Percentiles rank a stretch among this genome's conserved stretches.
Evolutionary conservation across 2,113 vertebrate genomes (phyloP).

Genomic region (Gadus macrocephalus): DNA sequence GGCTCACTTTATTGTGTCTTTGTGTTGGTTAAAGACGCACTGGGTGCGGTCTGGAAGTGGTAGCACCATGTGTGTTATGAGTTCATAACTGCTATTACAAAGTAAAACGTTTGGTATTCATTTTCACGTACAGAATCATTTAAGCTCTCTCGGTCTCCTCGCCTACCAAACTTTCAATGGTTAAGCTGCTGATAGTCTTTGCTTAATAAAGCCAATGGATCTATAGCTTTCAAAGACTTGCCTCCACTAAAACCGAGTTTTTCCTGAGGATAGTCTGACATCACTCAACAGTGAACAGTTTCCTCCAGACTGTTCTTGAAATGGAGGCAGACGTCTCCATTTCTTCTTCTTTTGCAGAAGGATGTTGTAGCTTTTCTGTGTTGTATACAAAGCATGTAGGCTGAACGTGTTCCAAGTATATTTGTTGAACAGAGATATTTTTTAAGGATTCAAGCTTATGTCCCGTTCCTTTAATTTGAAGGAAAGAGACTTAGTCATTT

Average conservation of each 20-base stretch:
- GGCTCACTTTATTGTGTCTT: background rate
- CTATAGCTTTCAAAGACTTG: background rate
- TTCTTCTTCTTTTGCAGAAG: too few relatives aligned
- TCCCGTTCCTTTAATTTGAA: too few relatives aligned
- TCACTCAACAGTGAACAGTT: too few relatives aligned
- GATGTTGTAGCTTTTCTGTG: too few relatives aligned
- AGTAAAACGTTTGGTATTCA: background rate
- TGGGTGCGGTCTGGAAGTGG: background rate
- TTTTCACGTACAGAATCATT: conserved; percentile 2
- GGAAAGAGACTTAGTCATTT: background rate
- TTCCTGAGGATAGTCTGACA: too few relatives aligned
- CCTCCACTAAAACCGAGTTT: background rate
- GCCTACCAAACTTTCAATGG: conserved; percentile 7
- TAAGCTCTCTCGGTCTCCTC: background rate
- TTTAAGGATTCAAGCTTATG: too few relatives aligned
- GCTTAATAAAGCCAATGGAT: background rate
- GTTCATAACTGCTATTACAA: conserved; percentile 19
- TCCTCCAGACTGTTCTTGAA: too few relatives aligned
- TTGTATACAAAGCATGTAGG: too few relatives aligned
- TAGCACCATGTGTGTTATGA: conserved; percentile 24
- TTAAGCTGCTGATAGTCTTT: background rate
- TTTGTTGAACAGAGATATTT: too few relatives aligned
- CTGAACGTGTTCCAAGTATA: too few relatives aligned
- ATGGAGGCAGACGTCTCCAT: too few relatives aligned
- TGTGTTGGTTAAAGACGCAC: conserved; percentile 11